Conservation (phyloP, 2,888 invertebrate species). For the Pecten maximus region DNA sequence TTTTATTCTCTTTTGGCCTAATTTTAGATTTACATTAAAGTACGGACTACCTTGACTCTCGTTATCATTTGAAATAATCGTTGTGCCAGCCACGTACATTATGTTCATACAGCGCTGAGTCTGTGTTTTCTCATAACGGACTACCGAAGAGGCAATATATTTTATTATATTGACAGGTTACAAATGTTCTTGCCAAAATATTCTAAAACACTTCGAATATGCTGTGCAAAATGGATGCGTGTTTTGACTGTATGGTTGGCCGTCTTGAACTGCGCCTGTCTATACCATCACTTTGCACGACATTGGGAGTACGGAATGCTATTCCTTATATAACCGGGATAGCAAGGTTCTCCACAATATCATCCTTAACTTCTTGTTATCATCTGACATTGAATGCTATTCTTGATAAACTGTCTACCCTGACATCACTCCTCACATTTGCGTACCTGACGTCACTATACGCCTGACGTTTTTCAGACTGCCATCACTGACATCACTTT, state of each 20-base stretch:
- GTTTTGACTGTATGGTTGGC: neutral
- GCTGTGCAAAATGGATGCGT: neutral
- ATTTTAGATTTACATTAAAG: neutral
- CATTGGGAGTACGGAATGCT: neutral
- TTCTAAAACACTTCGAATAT: neutral
- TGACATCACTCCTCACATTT: neutral
- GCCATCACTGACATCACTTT: too few relatives aligned
- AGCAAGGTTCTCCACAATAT: too few relatives aligned
- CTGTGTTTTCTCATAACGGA: neutral
- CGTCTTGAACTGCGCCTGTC: neutral
- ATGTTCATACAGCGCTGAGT: neutral
- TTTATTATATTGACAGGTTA: neutral
- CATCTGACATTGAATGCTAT: too few relatives aligned
- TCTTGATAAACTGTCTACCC: too few relatives aligned
- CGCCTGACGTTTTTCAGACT: too few relatives aligned
- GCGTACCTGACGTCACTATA: too few relatives aligned
- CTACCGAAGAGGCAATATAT: neutral
- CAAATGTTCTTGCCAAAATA: conserved; percentile 29
- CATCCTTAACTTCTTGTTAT: too few relatives aligned
- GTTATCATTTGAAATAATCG: neutral
- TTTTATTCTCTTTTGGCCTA: too few relatives aligned
- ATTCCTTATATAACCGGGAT: too few relatives aligned
- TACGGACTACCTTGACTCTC: neutral
- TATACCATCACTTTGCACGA: neutral
- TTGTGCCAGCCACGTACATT: neutral